A percentile compares a stretch with the other conserved stretches of the same genome.
Evolutionary conservation across 2,888 invertebrate genomes (phyloP).

Genomic region (Andricus quercusramuli): DNA sequence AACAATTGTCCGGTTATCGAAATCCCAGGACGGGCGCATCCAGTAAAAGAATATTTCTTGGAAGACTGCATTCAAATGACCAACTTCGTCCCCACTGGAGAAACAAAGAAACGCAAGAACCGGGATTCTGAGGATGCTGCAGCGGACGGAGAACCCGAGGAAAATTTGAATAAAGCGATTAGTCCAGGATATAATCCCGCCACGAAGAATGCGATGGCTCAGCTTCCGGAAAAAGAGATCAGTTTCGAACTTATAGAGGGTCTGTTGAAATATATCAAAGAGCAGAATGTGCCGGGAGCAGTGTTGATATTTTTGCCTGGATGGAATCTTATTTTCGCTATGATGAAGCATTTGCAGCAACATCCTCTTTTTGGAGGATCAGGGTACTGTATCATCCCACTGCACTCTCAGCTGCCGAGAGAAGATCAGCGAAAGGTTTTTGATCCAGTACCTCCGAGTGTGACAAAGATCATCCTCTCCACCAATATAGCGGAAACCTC

Average conservation of each 20-base stretch:
- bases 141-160: slow-evolving; percentile 80
- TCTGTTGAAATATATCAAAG: slow-evolving; percentile 84
- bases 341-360: slow-evolving; percentile 91
- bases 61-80: slow-evolving; percentile 96
- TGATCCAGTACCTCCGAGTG: slow-evolving; percentile 88
- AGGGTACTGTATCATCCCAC: slow-evolving; percentile 89
- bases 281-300: slow-evolving; percentile 87
- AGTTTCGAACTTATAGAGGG: slow-evolving; percentile 96
- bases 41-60: slow-evolving; percentile 94
- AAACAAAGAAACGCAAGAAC: slow-evolving; percentile 85
- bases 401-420: slow-evolving; percentile 98
- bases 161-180: slow-evolving; percentile 87
- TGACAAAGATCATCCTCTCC: slow-evolving; percentile 96
- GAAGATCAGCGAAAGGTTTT: slow-evolving; percentile 97
- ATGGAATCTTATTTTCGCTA: slow-evolving; percentile 97
- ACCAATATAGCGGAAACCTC: slow-evolving; percentile 99
- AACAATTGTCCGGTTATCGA: slow-evolving; percentile 94
- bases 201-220: slow-evolving; percentile 86
- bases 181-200: slow-evolving; percentile 76
- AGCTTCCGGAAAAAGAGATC: slow-evolving; percentile 93
- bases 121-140: slow-evolving; percentile 77
- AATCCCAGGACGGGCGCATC: slow-evolving; percentile 91
- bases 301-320: slow-evolving; percentile 96
- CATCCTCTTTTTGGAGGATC: slow-evolving; percentile 85
- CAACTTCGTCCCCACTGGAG: slow-evolving; percentile 88